Conservation (phyloP, 2,888 invertebrate species). For the Trichopoda pennipes region DNA sequence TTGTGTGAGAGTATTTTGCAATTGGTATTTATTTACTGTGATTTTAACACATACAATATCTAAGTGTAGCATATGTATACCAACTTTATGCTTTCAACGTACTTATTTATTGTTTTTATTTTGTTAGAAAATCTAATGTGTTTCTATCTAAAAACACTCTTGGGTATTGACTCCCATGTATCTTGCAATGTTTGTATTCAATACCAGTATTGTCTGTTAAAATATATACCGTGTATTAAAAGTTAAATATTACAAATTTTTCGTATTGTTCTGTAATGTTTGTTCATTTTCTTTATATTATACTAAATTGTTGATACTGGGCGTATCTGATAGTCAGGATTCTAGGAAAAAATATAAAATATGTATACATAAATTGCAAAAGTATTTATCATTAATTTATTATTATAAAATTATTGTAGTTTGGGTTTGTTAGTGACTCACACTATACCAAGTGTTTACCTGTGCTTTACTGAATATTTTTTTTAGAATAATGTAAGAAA, state of each 20-base stretch:
- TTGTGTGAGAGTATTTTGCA: no score
- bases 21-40: no score
- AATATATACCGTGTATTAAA: conserved; percentile 23
- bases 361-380: conserved; percentile 22
- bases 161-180: conserved; percentile 33
- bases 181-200: conserved; percentile 24
- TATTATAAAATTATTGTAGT: conserved; percentile 28
- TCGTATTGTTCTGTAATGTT: not conserved
- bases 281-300: no score
- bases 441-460: not conserved
- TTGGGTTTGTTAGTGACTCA: not conserved
- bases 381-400: conserved; percentile 15
- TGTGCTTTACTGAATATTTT: not conserved
- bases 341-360: conserved; percentile 2
- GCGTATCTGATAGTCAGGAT: conserved; percentile 27
- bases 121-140: not conserved
- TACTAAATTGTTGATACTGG: not conserved
- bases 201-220: conserved; percentile 17
- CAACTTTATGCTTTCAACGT: not conserved
- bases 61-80: not conserved
- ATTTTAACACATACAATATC: no score
- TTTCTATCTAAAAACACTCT: conserved; percentile 40
- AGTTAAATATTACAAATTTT: conserved; percentile 33
- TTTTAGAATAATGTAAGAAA: no score
- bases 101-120: not conserved